Evolutionary conservation across 1,140 invertebrate genomes (phyloP), one percentile per base, ranked within the genome.

Genomic region (Dysdera silvatica): DNA sequence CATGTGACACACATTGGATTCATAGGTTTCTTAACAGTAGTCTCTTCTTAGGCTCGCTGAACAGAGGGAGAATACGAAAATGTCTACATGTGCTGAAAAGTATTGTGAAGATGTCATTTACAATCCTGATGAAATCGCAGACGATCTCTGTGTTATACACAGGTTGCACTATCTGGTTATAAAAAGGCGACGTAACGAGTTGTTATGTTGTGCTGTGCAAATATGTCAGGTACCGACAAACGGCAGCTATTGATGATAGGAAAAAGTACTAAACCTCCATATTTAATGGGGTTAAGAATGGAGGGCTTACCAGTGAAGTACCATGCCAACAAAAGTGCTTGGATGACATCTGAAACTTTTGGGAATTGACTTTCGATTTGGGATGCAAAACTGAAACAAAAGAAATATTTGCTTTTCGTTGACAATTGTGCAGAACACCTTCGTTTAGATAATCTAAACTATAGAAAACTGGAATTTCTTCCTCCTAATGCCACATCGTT

Each of bases 381-480:
- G 37, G 63, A 71, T 41, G 12, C 40, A 45, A 32, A 47, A 24
- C 64, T 68, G 32, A 40, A 40, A 18, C 43, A 68, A 37, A 64
- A 68, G 49, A 66, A 67, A 47, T 37, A 67, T 10, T 43, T 73
- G n/a, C 54, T 72, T 59, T 20, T 72, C 4, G n/a, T n/a, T n/a
- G 70, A 73, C 40, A 72, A 71, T 48, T 68, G 47, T 53, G 20
- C 62, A 14, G 62, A 69, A 20, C 70, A 73, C 52, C 65, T 52
- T 41, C n/a, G 58, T 35, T 33, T 67, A 0, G 16, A 48, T 28
- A 28, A 68, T 40, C 57, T 53, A 26, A 64, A 64, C 37, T 35
- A 33, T 53, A 66, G 70, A 1, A 66, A 47, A 7, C 43, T 69
- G 0, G 45, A 57, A 29, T 71, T 70, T 56, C 53, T 71, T 2